phyloP scores from a whole-genome alignment of 2,888 invertebrate species.

The Trileptium ribeirensis region DNA sequence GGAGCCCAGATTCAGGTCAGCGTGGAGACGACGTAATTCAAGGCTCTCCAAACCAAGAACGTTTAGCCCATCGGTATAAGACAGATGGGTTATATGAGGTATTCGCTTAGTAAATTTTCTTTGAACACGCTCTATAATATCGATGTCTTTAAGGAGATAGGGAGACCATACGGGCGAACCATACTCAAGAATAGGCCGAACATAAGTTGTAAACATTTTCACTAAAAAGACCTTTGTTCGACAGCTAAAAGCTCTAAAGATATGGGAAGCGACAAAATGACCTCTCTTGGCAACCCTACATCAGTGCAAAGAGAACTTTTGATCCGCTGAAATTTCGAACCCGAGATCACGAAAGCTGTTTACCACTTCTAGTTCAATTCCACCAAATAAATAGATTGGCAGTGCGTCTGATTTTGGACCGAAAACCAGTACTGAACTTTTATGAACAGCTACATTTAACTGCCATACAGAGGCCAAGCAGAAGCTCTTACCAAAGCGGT shows the following conservation, averaged over 20 bases:
- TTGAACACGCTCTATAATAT: neutral
- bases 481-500: too few relatives aligned
- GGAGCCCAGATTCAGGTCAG: neutral
- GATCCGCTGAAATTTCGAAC: too few relatives aligned
- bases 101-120: slow-evolving; percentile 18
- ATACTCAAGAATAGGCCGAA: slow-evolving; percentile 15
- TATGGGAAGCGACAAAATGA: neutral
- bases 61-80: neutral
- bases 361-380: too few relatives aligned
- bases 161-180: neutral
- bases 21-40: neutral
- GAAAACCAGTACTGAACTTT: too few relatives aligned
- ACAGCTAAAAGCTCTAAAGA: neutral
- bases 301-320: too few relatives aligned
- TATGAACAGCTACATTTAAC: too few relatives aligned
- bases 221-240: neutral
- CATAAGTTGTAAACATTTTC: slow-evolving; percentile 6
- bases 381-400: too few relatives aligned
- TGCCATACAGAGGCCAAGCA: too few relatives aligned
- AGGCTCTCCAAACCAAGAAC: neutral
- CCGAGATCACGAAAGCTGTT: too few relatives aligned
- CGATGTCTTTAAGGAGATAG: neutral
- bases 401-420: too few relatives aligned
- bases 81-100: neutral
- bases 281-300: too few relatives aligned